These are phyloP conservation scores for Chironomus tepperi DNA, from an alignment of 1,140 invertebrate genomes.

Conservation along the genomic window DNA sequence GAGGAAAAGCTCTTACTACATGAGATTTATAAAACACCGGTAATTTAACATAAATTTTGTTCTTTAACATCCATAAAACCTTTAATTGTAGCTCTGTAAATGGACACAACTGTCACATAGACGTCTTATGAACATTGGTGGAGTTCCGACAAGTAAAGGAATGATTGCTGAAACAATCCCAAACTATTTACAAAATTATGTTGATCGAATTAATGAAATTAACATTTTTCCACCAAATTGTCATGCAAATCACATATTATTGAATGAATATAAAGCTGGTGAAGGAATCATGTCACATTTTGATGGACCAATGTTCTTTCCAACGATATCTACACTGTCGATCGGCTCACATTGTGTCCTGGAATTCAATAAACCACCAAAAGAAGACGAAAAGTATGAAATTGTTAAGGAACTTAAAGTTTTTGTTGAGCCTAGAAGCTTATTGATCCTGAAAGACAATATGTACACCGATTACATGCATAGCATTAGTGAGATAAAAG, in stretches of 20 bases:
- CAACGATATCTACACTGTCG: slow-evolving; percentile 86
- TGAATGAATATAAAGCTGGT: slow-evolving; percentile 90
- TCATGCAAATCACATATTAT: slow-evolving; percentile 87
- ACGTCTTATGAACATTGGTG: slow-evolving; percentile 93
- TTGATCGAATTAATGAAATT: slow-evolving; percentile 62
- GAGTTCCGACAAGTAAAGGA: slow-evolving; percentile 82
- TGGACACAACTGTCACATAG: slow-evolving; percentile 90
- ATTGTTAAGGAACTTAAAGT: slow-evolving; percentile 20
- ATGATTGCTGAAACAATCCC: slow-evolving; percentile 91
- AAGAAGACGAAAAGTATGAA: slow-evolving; percentile 28
- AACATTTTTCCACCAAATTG: slow-evolving; percentile 60
- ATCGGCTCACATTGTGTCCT: slow-evolving; percentile 83
- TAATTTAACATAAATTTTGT: slow-evolving; percentile 31
- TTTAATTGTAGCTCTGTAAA: slow-evolving; percentile 27
- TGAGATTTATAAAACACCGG: slow-evolving; percentile 65
- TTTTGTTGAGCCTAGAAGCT: slow-evolving; percentile 71
- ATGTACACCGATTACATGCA: slow-evolving; percentile 83
- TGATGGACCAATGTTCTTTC: slow-evolving; percentile 90
- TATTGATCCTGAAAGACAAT: slow-evolving; percentile 74
- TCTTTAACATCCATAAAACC: neutral
- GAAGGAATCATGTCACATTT: slow-evolving; percentile 94
- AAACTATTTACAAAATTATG: slow-evolving; percentile 65
- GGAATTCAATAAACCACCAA: slow-evolving; percentile 58
- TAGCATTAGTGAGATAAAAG: slow-evolving; percentile 68
- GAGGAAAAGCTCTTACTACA: slow-evolving; percentile 70